A percentile compares a stretch with the other conserved stretches of the same genome.
Conservation (phyloP, 2,113 vertebrate genomes). For the Silurus glanis region DNA sequence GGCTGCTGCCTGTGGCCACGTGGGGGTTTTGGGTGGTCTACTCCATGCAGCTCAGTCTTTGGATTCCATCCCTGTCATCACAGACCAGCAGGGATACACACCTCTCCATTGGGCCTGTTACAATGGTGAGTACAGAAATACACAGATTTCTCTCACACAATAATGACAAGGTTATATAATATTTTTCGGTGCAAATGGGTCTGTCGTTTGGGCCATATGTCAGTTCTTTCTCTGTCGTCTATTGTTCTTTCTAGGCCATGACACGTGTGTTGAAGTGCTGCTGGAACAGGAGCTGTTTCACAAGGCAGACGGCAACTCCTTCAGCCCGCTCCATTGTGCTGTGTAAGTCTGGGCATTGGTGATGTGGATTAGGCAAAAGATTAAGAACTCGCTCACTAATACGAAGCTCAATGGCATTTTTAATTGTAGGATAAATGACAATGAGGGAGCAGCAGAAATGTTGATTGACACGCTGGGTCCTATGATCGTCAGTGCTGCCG, state of each 20-base stretch:
- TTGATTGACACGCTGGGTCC: slow-evolving; percentile 91
- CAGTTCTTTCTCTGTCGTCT: not conserved
- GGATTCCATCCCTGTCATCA: slow-evolving; percentile 80
- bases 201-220: not conserved
- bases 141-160: not conserved
- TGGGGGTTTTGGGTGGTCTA: slow-evolving; percentile 89
- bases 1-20: slow-evolving; percentile 92
- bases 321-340: slow-evolving; percentile 97
- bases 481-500: slow-evolving; percentile 87
- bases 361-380: not conserved
- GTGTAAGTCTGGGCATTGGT: slow-evolving; percentile 80
- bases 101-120: slow-evolving; percentile 99
- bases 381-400: not conserved
- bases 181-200: not conserved
- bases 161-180: not conserved
- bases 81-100: slow-evolving; percentile 95
- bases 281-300: slow-evolving; percentile 94
- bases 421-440: slow-evolving; percentile 87
- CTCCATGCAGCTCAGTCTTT: slow-evolving; percentile 84
- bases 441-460: slow-evolving; percentile 96
- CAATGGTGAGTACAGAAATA: slow-evolving; percentile 79
- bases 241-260: slow-evolving; percentile 79
- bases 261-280: slow-evolving; percentile 95
- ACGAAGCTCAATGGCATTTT: not conserved
- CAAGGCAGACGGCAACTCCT: slow-evolving; percentile 92